Percentiles rank a stretch among this genome's conserved stretches.
phyloP scores from a whole-genome alignment of 2,797 vertebrate genomes.

The Gephyroberyx darwinii region DNA sequence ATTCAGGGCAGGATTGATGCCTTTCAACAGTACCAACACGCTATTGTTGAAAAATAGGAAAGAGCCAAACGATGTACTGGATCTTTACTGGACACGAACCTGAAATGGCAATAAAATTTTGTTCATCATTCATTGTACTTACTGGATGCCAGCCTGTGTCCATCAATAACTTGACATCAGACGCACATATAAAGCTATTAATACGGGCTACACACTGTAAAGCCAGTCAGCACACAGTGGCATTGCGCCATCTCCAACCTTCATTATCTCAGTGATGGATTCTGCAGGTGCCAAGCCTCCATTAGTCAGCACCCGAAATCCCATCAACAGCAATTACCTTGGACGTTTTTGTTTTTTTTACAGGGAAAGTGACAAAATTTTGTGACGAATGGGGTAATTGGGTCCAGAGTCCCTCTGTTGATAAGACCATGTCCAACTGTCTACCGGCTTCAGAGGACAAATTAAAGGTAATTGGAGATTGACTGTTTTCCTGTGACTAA shows the following conservation, averaged over 20 bases:
- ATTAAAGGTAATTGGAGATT: slow-evolving; percentile 80
- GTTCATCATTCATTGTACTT: neutral
- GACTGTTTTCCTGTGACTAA: slow-evolving; percentile 21
- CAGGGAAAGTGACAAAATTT: slow-evolving; percentile 91
- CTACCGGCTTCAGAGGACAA: slow-evolving; percentile 84
- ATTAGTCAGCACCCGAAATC: slow-evolving; percentile 30
- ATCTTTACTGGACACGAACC: slow-evolving; percentile 5
- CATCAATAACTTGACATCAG: slow-evolving; percentile 2
- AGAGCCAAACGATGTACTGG: slow-evolving; percentile 27
- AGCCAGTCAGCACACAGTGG: neutral
- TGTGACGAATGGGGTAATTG: slow-evolving; percentile 91
- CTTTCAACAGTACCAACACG: slow-evolving; percentile 41
- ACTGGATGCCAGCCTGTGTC: neutral
- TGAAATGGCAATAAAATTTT: neutral
- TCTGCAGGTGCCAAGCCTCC: slow-evolving; percentile 11
- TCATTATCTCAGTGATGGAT: slow-evolving; percentile 14
- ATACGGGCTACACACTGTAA: neutral
- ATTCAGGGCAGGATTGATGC: slow-evolving; percentile 41
- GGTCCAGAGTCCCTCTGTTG: slow-evolving; percentile 86
- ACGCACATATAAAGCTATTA: neutral
- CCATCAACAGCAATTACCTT: slow-evolving; percentile 27
- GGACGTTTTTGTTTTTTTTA: slow-evolving; percentile 35
- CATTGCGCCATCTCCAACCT: neutral
- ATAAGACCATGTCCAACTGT: slow-evolving; percentile 88
- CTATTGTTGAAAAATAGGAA: slow-evolving; percentile 33